Evolutionary conservation across 2,888 invertebrate genomes (phyloP), one percentile per base, ranked within the genome.

Genomic region (Tromatobia lineatoria): DNA sequence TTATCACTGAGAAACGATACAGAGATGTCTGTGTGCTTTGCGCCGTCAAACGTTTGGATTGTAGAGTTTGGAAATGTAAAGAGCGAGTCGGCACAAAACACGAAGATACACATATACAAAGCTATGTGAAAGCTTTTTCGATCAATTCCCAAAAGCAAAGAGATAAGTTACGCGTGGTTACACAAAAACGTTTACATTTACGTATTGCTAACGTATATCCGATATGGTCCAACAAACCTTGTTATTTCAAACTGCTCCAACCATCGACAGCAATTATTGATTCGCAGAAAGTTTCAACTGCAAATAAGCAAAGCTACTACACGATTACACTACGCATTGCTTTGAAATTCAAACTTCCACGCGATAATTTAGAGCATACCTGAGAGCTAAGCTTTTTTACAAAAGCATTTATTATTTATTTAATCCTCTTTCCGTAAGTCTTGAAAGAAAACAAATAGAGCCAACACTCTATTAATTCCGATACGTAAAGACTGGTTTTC

Each of bases 241-340:
- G 23, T 79, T 79, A 70, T 64, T 54, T 50, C 45, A 70, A 79
- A 64, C 70, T 50, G 45, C 18, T 61, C 25, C 42, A 45, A 45
- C 25, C 42, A 67, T 54, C 29, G 45, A 18, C 47, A 54, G 70
- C 38, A 57, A 18, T 61, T 54, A 75, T 75, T 34, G 64, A 52
- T 52, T 66, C 52, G 34, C 57, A 59, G 29, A 47, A 23, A 69
- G 47, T 69, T 69, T 59, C 11, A 59, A 77, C 69, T 69, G 42
- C 59, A 47, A 69, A 61, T 47, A 77, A 77, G 77, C 77, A 38
- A 69, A 69, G 77, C 69, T 25, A n/a, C 15, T 38, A 11, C 42
- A 13, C 54, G 20, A 57, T 67, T 67, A 57, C 42, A 23, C 42
- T 57, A 23, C 38, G 38, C 45, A 18, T 38, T 42, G 4, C 45